Evolutionary conservation across 2,113 vertebrate genomes (phyloP), one percentile per base, ranked within the genome.

Genomic region (Colius striatus): DNA sequence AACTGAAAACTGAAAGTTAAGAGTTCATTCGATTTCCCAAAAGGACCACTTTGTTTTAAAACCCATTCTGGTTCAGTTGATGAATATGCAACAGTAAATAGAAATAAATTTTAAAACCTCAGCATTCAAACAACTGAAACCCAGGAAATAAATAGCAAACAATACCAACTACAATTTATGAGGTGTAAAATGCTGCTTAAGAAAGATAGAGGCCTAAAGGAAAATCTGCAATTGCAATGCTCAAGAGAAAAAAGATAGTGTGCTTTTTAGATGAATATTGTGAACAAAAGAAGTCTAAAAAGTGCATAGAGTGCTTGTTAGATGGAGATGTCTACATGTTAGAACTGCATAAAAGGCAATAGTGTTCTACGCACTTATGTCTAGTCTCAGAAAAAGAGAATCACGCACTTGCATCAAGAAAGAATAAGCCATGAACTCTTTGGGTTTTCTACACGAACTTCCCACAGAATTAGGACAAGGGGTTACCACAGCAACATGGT

Each of bases 1-100:
- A 95, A 75, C 57, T 57, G 65, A 89, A 92, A 95, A 93, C 80
- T 84, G 68, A 60, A 95, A 96, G 84, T n/a, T 83, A 51, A 54
- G 50, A 45, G 23, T 84, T 84, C 73, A 57, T 81, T 71, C 22
- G 0, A 30, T 94, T 93, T 94, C 83, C 84, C n/a, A 63, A 75
- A 94, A 75, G 68, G 57, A 65, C 1, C 3, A 43, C 41, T 89
- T 87, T 38, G 38, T 66, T 91, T 92, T 68, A 82, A 87, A 93
- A 63, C 18, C 25, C 48, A 53, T 84, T 92, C 86, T 91, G 45
- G 16, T 81, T 68, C 61, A 55, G 65, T 36, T 91, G 80, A 81
- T 77, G 38, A 88, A 67, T 90, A 88, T 54, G 34, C 43, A 70
- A 89, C 76, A 89, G 53, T 32, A 90, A 93, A 81, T 7, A 84